phyloP scores from a whole-genome alignment of 1,140 invertebrate genomes.

The Drusus annulatus region DNA sequence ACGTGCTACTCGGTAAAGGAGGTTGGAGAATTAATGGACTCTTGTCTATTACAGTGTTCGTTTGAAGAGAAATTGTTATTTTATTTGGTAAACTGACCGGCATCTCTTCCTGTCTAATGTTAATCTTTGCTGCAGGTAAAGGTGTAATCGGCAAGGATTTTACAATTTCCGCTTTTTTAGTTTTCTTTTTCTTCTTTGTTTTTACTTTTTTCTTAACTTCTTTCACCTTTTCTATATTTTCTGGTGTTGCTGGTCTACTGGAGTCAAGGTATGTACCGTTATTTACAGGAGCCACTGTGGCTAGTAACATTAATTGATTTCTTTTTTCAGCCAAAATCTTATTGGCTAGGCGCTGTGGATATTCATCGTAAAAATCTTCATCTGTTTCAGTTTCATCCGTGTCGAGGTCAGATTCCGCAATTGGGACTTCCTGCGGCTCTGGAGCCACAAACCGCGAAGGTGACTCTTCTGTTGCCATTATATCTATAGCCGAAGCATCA shows the following conservation, averaged over 20 bases:
- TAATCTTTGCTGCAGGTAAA: constrained; percentile 68
- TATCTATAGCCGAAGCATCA: constrained; percentile 68
- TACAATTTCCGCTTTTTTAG: constrained; percentile 72
- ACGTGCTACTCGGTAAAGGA: constrained; percentile 60
- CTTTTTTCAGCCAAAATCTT: constrained; percentile 82
- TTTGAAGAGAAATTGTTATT: constrained; percentile 71
- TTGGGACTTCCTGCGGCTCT: constrained; percentile 70
- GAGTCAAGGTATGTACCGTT: constrained; percentile 73
- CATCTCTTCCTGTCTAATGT: constrained; percentile 61
- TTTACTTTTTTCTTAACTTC: constrained; percentile 71
- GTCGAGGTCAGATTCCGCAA: constrained; percentile 85
- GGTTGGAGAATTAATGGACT: constrained; percentile 61
- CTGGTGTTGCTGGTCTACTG: constrained; percentile 74
- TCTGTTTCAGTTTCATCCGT: constrained; percentile 88
- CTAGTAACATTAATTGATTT: constrained; percentile 76
- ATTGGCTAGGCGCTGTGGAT: constrained; percentile 80
- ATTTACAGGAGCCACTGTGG: constrained; percentile 73
- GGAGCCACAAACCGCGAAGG: constrained; percentile 64
- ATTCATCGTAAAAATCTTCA: constrained; percentile 88
- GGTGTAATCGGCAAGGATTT: constrained; percentile 70
- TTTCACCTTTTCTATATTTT: constrained; percentile 62
- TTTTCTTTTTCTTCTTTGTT: constrained; percentile 75
- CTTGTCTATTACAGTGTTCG: constrained; percentile 66
- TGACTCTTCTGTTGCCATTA: constrained; percentile 68
- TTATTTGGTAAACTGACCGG: constrained; percentile 64